These are phyloP conservation scores for Dendrolimus punctatus DNA, from an alignment of 1,140 invertebrate species.

Conservation along the genomic window DNA sequence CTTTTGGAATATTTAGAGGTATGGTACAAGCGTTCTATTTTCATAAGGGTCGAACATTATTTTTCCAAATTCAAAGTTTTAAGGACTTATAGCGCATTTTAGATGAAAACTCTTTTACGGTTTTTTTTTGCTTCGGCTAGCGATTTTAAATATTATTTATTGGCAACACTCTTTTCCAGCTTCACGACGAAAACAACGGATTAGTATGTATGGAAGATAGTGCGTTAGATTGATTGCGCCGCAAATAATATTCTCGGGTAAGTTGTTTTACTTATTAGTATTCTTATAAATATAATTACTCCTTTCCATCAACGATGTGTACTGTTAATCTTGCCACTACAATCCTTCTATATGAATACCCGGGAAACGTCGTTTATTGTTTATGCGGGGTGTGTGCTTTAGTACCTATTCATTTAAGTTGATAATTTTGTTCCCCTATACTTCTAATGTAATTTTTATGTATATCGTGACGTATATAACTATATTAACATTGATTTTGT, in stretches of 20 bases:
- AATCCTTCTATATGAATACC: background rate
- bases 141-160: too few relatives aligned
- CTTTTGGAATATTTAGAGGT: too few relatives aligned
- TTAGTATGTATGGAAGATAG: conserved; percentile 65
- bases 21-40: too few relatives aligned
- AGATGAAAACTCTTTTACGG: too few relatives aligned
- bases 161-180: conserved; percentile 53
- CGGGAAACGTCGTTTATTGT: conserved; percentile 7
- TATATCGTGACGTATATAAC: too few relatives aligned
- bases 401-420: conserved; percentile 1
- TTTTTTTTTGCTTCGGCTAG: too few relatives aligned
- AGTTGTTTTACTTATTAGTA: conserved; percentile 25
- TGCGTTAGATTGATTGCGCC: conserved; percentile 71
- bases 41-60: too few relatives aligned
- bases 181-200: conserved; percentile 71
- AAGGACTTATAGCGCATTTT: too few relatives aligned
- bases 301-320: background rate
- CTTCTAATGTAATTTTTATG: too few relatives aligned
- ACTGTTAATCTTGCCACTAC: background rate
- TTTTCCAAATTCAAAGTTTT: too few relatives aligned
- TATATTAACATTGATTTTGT: too few relatives aligned
- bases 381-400: conserved; percentile 35
- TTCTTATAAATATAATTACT: background rate
- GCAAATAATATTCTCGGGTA: conserved; percentile 65
- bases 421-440: too few relatives aligned